These are phyloP conservation scores for Mohoua ochrocephala DNA, from an alignment of 2,113 vertebrate species.

Conservation along the genomic window DNA sequence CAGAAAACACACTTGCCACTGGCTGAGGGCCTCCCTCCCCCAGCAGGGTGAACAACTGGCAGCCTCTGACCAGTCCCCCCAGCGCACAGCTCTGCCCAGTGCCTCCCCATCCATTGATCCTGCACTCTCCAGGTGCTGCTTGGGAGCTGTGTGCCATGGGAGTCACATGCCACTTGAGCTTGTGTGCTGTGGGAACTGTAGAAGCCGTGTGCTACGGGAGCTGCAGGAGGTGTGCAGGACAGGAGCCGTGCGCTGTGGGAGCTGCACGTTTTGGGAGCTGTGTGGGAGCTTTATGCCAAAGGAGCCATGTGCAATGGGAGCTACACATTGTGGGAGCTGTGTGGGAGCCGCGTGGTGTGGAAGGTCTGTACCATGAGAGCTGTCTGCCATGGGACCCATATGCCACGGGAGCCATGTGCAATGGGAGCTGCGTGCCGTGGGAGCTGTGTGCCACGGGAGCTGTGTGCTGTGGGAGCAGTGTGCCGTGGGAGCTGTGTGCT, in stretches of 20 bases:
- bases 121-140: accelerated
- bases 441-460: background rate
- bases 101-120: accelerated
- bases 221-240: background rate
- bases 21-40: too few relatives aligned
- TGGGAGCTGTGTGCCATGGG: background rate
- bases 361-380: background rate
- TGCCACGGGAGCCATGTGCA: accelerated
- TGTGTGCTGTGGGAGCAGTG: too few relatives aligned
- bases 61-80: too few relatives aligned
- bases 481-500: background rate
- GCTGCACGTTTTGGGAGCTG: background rate
- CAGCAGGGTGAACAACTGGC: accelerated
- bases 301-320: background rate
- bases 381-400: accelerated
- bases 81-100: background rate
- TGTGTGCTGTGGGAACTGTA: background rate
- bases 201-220: accelerated
- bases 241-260: accelerated
- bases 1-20: accelerated
- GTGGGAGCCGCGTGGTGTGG: too few relatives aligned
- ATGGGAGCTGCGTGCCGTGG: accelerated
- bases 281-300: background rate
- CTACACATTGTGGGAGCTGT: background rate
- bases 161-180: accelerated